phyloP scores from a whole-genome alignment of 1,140 invertebrate genomes.

The Papilio dardanus region DNA sequence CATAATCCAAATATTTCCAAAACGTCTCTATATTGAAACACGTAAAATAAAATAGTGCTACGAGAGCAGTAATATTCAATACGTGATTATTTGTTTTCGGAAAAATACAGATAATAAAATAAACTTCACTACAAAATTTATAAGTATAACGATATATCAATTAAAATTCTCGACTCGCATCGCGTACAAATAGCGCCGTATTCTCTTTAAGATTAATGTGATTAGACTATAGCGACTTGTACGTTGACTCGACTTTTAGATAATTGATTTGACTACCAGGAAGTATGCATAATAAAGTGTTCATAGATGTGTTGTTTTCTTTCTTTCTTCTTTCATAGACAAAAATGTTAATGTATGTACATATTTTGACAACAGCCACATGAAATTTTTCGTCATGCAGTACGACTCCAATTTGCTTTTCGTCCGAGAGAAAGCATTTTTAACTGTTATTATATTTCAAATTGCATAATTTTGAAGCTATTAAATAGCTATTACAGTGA shows the following conservation, averaged over 20 bases:
- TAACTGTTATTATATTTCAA: slow-evolving; percentile 45
- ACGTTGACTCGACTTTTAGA: slow-evolving; percentile 10
- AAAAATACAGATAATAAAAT: no score
- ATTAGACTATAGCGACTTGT: not conserved
- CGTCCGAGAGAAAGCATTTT: slow-evolving; percentile 64
- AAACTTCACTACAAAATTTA: not conserved
- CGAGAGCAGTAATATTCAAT: not conserved
- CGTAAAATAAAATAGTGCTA: no score
- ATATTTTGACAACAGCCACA: not conserved
- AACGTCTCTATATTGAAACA: no score
- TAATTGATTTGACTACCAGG: slow-evolving; percentile 17
- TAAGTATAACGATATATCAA: no score
- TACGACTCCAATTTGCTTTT: slow-evolving; percentile 56
- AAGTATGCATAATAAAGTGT: slow-evolving; percentile 7
- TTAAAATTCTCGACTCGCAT: not conserved
- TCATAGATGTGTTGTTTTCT: not conserved
- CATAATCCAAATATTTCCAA: not conserved
- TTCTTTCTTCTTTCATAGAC: no score
- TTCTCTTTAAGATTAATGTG: not conserved
- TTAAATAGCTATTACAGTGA: slow-evolving; percentile 31
- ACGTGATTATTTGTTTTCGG: not conserved
- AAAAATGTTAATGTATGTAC: slow-evolving; percentile 20
- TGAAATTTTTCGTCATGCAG: slow-evolving; percentile 58
- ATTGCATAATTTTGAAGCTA: slow-evolving; percentile 55
- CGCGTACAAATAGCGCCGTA: not conserved